Evolutionary conservation across 2,888 invertebrate genomes (phyloP), one percentile per base, ranked within the genome.

Genomic region (Agonopterix alstromeriana): DNA sequence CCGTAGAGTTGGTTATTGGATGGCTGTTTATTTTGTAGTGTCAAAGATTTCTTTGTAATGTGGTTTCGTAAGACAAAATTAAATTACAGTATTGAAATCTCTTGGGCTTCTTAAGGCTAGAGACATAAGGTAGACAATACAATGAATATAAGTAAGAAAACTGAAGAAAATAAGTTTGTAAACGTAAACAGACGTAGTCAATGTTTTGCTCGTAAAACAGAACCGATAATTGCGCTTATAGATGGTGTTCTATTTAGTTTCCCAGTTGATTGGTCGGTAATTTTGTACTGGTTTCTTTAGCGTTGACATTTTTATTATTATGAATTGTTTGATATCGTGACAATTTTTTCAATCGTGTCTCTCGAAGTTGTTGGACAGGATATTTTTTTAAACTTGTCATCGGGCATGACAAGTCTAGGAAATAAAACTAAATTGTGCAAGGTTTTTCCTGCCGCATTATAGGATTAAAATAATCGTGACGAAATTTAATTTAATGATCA

Each of bases 231-330:
- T 73, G 73, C 72, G 72, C 63, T 70, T 77, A 77, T 77, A 77
- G 79, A 76, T 72, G 75, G 72, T 70, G 77, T 76, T 77, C 77
- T 77, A 80, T 82, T 81, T 83, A 82, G 82, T 83, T n/a, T 77
- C 75, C 72, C 68, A 76, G 70, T 79, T 75, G 81, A 81, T 82
- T 77, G 73, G 68, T 63, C 67, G 65, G 72, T 73, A 67, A 65
- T 68, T 71, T 68, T 63, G 62, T 60, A 69, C 61, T 68, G 64
- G 70, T 67, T 70, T 69, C 61, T 71, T 55, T 56, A 56, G 64
- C 66, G 73, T 68, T 77, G 79, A 82, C 77, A 70, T 77, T 82
- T 84, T 84, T 84, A 86, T 84, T 82, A 75, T 77, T 77, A 82
- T 83, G 75, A 84, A 85, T 86, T 76, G 79, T 78, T 77, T 73